Base-by-base conservation (phyloP, 1,140 invertebrate species). In the Drosophila obscura region DNA sequence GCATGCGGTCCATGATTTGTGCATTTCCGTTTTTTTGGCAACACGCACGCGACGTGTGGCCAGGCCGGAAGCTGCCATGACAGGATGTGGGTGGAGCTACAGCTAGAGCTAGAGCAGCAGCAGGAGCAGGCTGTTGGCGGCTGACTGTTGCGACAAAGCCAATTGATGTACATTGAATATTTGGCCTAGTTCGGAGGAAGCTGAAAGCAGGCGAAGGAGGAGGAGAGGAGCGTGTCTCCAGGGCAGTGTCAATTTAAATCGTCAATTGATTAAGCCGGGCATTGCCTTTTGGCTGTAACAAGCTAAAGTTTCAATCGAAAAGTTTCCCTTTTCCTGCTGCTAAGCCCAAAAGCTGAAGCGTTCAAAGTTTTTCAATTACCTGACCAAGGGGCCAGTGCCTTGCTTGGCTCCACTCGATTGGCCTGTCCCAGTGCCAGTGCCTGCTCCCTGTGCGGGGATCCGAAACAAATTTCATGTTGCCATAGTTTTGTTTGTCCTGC, bases 291-390 rank as follows among this genome's bases (percentile, higher is more conserved):
- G 43, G 31, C 26, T 19, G 56, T 66, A 73, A 80, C 67, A 79
- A 83, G 77, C 58, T 57, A 83, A 83, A 83, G 55, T 84, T 79
- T 55, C 9, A 49, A 64, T 57, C 46, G 60, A 74, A 73, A 75
- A 75, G 53, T 75, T 79, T 80, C 35, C 45, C 24, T 39, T 35
- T 39, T 39, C 8, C 19, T 15, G 63, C 69, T 64, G 63, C 49
- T 59, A 71, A 75, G 75, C 67, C 48, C 61, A 61, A 59, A 75
- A 66, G 69, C 77, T 63, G 24, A 52, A 80, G 67, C 56, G 59
- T 72, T 60, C 49, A 80, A 84, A 85, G 82, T 85, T 85, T 85
- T 85, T 87, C 82, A 85, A 85, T 85, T 85, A 85, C 77, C 82
- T 85, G 82, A 78, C 72, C 80, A 52, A 22, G 28, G 15, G 39